Evolutionary conservation across 2,113 vertebrate genomes (phyloP).

Genomic region (Odontophorus gujanensis): DNA sequence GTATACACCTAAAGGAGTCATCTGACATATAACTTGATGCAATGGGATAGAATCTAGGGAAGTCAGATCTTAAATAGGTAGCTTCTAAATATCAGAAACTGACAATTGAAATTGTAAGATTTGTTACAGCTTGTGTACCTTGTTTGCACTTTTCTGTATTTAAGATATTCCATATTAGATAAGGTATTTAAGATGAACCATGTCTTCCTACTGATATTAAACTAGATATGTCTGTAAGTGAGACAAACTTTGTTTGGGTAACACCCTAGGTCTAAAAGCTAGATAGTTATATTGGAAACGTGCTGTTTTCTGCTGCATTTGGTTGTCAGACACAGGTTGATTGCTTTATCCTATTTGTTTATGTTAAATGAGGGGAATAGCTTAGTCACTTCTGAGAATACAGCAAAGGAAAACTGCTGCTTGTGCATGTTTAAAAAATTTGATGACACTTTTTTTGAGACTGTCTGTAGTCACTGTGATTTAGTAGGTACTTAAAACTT

Average conservation of each 20-base stretch:
- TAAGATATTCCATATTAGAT: background rate
- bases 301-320: background rate
- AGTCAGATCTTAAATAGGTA: conserved; percentile 54
- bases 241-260: background rate
- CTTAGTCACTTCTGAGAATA: background rate
- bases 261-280: background rate
- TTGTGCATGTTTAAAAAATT: background rate
- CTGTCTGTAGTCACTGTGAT: background rate
- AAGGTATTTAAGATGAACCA: background rate
- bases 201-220: background rate
- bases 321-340: background rate
- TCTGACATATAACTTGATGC: conserved; percentile 23
- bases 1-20: background rate
- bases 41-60: conserved; percentile 46
- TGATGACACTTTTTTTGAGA: background rate
- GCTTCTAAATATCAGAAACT: conserved; percentile 48
- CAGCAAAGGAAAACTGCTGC: background rate
- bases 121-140: background rate
- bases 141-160: background rate
- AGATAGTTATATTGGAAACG: background rate
- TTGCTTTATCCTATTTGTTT: background rate
- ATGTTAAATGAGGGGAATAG: background rate
- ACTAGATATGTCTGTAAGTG: background rate
- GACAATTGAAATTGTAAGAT: background rate
- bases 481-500: background rate